Conservation (phyloP, 1,140 invertebrate species). For the Lanistes nyassanus region DNA sequence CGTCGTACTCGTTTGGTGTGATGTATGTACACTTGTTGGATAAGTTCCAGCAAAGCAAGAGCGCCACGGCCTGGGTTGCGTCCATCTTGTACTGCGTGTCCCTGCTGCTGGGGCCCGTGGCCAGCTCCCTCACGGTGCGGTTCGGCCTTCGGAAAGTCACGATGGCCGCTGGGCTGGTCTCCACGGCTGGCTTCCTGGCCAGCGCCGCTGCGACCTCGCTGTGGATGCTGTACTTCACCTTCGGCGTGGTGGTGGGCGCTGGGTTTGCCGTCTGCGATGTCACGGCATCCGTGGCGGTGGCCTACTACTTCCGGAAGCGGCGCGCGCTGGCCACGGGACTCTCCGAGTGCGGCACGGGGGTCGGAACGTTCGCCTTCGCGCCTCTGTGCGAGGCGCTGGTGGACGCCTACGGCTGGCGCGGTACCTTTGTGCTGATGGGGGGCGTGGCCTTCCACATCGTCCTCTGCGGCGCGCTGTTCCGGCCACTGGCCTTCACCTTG, state of each 20-base stretch:
- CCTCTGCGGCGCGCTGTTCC: constrained; percentile 82
- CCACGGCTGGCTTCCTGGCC: constrained; percentile 82
- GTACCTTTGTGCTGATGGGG: constrained; percentile 82
- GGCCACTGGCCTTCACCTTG: constrained; percentile 73
- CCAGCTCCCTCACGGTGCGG: constrained; percentile 86
- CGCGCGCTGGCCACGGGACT: constrained; percentile 90
- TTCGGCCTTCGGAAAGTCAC: constrained; percentile 83
- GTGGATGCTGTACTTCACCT: constrained; percentile 81
- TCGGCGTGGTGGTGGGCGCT: constrained; percentile 86
- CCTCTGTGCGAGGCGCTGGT: constrained; percentile 59
- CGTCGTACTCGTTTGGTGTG: constrained; percentile 68
- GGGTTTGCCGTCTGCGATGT: constrained; percentile 89
- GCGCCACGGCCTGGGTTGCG: constrained; percentile 83
- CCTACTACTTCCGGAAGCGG: constrained; percentile 94
- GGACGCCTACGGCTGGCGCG: constrained; percentile 61
- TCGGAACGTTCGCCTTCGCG: constrained; percentile 64
- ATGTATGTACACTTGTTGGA: constrained; percentile 76
- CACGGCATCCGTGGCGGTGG: constrained; percentile 74
- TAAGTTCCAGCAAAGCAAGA: constrained; percentile 86
- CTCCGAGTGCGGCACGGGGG: constrained; percentile 70
- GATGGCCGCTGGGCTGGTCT: constrained; percentile 78
- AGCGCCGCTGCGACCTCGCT: constrained; percentile 73
- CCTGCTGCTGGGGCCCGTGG: constrained; percentile 85
- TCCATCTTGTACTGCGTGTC: constrained; percentile 61
- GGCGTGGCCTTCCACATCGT: constrained; percentile 82